phyloP scores from a whole-genome alignment of 2,797 vertebrate species.

The Mionectes olivaceus region DNA sequence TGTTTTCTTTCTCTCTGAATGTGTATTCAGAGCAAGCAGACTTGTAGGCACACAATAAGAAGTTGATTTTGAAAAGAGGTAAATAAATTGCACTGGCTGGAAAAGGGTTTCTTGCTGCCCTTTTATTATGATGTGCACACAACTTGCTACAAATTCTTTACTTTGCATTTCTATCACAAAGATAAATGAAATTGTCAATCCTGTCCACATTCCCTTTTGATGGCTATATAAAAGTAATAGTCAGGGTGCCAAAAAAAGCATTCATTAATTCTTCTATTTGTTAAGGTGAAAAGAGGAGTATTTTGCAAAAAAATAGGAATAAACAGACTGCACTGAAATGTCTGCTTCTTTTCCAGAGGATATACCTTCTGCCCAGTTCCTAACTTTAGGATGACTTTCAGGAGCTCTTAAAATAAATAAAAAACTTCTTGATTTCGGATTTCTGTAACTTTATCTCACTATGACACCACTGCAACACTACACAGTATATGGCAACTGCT shows the following conservation, averaged over 20 bases:
- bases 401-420: background rate
- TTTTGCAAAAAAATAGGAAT: conserved; percentile 39
- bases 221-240: conserved; percentile 48
- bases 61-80: conserved; percentile 70
- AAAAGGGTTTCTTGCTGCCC: conserved; percentile 50
- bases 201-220: conserved; percentile 57
- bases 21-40: conserved; percentile 42
- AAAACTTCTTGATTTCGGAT: background rate
- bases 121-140: conserved; percentile 53
- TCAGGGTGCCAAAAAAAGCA: conserved; percentile 14
- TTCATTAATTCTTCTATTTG: conserved; percentile 62
- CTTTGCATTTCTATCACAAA: conserved; percentile 66
- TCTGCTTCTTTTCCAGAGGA: background rate
- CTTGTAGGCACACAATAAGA: conserved; percentile 62
- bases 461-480: background rate
- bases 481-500: background rate
- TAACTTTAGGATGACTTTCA: background rate
- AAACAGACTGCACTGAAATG: conserved; percentile 10
- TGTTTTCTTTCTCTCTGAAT: conserved; percentile 50
- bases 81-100: conserved; percentile 62
- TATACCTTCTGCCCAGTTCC: background rate
- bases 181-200: conserved; percentile 66
- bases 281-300: conserved; percentile 41
- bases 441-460: background rate
- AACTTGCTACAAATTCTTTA: conserved; percentile 57